Conservation (phyloP, 2,888 invertebrate species). For the Tipula confusa region DNA sequence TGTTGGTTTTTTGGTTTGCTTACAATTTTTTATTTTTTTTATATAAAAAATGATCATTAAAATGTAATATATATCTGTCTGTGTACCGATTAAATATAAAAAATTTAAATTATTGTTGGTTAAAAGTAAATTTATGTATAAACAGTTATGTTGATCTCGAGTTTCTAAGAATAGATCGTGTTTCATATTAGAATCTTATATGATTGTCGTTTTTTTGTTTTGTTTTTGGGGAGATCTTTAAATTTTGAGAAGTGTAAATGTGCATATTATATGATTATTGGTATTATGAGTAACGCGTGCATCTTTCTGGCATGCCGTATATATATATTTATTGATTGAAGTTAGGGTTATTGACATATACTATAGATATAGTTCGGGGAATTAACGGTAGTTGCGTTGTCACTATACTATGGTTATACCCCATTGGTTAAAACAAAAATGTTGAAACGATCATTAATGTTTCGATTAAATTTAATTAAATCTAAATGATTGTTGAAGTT, state of each 20-base stretch:
- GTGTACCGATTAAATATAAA: neutral
- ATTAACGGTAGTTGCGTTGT: neutral
- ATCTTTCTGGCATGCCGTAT: neutral
- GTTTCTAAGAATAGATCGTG: neutral
- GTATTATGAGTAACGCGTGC: neutral
- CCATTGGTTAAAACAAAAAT: neutral
- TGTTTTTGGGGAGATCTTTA: neutral
- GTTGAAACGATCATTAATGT: neutral
- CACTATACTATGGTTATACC: neutral
- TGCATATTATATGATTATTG: neutral
- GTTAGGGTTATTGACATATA: constrained; percentile 9
- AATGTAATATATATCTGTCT: constrained; percentile 25
- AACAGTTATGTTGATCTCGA: neutral
- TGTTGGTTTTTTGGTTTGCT: neutral
- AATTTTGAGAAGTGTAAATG: neutral
- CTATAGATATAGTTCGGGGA: neutral
- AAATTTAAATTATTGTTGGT: constrained; percentile 16
- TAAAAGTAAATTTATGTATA: neutral
- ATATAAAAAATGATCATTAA: constrained; percentile 8
- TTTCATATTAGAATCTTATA: neutral
- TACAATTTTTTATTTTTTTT: neutral
- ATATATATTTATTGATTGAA: neutral
- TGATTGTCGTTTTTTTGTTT: neutral
- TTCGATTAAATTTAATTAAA: neutral
- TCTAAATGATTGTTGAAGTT: constrained; percentile 1